These are phyloP conservation scores for Drosophila varians DNA, from an alignment of 1,140 invertebrate species.

Conservation along the genomic window DNA sequence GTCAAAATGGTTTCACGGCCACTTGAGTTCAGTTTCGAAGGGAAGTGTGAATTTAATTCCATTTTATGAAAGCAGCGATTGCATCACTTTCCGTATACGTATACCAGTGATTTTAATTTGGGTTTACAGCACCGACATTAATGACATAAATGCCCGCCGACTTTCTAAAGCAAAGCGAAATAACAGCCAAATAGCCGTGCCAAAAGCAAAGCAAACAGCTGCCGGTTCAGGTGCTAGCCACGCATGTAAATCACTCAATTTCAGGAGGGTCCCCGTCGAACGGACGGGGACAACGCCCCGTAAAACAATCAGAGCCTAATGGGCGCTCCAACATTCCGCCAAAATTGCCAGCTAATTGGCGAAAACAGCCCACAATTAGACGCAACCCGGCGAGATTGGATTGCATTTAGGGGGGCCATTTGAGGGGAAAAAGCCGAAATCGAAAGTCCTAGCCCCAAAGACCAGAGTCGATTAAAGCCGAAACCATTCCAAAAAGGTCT, in stretches of 20 bases:
- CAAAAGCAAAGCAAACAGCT: conserved; percentile 12
- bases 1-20: conserved; percentile 39
- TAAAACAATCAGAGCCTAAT: conserved; percentile 68
- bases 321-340: conserved; percentile 40
- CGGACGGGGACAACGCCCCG: conserved; percentile 44
- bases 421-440: conserved; percentile 12
- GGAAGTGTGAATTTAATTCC: conserved; percentile 34
- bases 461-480: conserved; percentile 26
- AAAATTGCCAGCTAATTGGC: conserved; percentile 76
- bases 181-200: conserved; percentile 34
- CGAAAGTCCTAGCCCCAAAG: conserved; percentile 28
- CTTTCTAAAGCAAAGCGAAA: conserved; percentile 66
- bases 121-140: conserved; percentile 50
- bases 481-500: conserved; percentile 25
- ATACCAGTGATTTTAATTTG: conserved; percentile 57
- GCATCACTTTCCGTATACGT: conserved; percentile 51
- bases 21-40: conserved; percentile 39
- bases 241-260: conserved; percentile 71
- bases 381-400: conserved; percentile 48
- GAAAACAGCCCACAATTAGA: conserved; percentile 71
- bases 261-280: conserved; percentile 36
- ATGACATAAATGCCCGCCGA: conserved; percentile 48
- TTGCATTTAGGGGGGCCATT: conserved; percentile 33
- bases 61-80: conserved; percentile 46
- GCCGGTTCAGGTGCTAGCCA: conserved; percentile 9